Evolutionary conservation across 2,113 vertebrate species (phyloP), one percentile per base, ranked within the genome.

Genomic region (Eidolon helvum): DNA sequence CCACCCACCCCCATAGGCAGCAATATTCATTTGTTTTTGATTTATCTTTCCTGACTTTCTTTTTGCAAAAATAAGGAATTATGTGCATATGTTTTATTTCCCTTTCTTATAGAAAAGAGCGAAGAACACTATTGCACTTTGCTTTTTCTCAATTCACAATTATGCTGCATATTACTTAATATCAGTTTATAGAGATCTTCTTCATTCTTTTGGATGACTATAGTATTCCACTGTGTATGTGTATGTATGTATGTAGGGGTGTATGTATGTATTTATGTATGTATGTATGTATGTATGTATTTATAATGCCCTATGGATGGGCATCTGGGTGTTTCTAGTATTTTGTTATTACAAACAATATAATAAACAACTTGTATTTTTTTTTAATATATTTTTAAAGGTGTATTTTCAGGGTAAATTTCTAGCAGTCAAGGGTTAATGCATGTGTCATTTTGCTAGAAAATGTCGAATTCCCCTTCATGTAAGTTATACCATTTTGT

Each of bases 1-100:
- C 33, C 3, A 63, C 48, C 10, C 15, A 85, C 7, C 24, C 15
- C 21, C 1, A 10, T 26, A 65, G 40, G 15, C 0, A 74, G 30
- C 57, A 84, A 12, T 79, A 74, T 53, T 63, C 7, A 53, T 90
- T 88, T 28, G 1, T 12, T 86, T 94, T 77, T 68, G 2, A 43
- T 85, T 93, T 93, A 75, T 80, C 22, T 1, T 79, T 91, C 30
- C 30, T 87, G 74, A 59, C n/a, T 69, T 90, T 74, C 26, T 88
- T 96, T 87, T 74, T 66, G 53, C 15, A 77, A 90, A 88, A 84
- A 43, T 92, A 68, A 71, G 57, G 57, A 84, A 79, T 77, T n/a
- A 53, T 59, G 16, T 43, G n/a, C 12, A 35, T 40, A 45, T 57
- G n/a, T 61, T 40, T n/a, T 63, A 45, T 61, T 87, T 71, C 5